Base-by-base conservation (phyloP, 2,888 invertebrate species). In the Ellobium chinense region DNA sequence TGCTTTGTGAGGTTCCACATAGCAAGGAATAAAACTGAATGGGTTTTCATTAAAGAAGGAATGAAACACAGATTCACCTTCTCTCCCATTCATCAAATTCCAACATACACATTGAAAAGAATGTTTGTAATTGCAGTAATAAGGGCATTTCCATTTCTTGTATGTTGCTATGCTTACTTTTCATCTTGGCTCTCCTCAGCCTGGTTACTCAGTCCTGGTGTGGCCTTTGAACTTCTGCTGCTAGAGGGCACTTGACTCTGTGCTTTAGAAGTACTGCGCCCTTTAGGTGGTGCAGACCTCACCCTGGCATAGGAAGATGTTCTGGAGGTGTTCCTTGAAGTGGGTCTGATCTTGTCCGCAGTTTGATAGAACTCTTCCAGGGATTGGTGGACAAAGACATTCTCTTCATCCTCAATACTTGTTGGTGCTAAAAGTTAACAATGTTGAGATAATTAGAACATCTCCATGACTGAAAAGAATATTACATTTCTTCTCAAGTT, bases 291-390 rank as follows among this genome's bases (percentile, higher is more conserved):
- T 18, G 87, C 83, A 7, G 88, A 86, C 75, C 80, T 83, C 3
- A 70, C 24, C 54, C 72, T 77, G 14, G 68, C 24, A 24, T 36
- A 46, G 1, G 80, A 81, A 18, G 83, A 75, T 29, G 21, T 80
- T 75, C 37, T 83, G 5, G 34, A 36, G 29, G 2, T 34, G 21
- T 36, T 66, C 62, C 75, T 82, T 24, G 81, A 37, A 24, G 62
- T 14, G 18, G 91, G 89, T 80, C 86, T 88, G 66, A 87, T 87
- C 34, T 80, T 83, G 12, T 91, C 90, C 0, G 90, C 86, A 7
- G 85, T 80, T 73, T 89, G 82, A 80, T 90, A 91, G 74, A 91
- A 91, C 68, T 91, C 89, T 69, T 90, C 89, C 70, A 91, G 80
- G 9, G 89, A 83, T 63, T 88, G 87, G 18, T 86, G 84, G 27